These are phyloP conservation scores for Litocranius walleri DNA, from an alignment of 2,113 vertebrate species.

Conservation along the genomic window DNA sequence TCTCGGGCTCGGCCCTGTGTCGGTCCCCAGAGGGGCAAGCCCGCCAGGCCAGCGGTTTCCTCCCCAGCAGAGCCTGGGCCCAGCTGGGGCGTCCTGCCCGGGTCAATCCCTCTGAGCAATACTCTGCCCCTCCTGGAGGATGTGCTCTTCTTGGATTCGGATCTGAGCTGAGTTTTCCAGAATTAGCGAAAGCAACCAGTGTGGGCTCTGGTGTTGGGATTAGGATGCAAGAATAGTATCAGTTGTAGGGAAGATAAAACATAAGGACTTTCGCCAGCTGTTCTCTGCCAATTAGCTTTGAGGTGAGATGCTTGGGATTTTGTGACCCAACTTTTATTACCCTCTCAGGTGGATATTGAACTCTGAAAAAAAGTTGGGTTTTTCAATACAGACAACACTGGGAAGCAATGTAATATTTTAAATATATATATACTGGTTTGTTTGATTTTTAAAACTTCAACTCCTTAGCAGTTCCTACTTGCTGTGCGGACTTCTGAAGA, in stretches of 20 bases:
- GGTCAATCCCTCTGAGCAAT: not conserved
- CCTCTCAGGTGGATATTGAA: not conserved
- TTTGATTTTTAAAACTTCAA: not conserved
- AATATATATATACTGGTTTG: not conserved
- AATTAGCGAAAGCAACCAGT: not conserved
- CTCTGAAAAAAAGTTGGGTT: not conserved
- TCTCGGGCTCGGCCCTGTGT: not conserved
- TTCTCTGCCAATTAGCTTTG: not conserved
- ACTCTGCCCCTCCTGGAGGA: fast-evolving
- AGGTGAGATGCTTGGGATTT: not conserved
- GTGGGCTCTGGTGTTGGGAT: fast-evolving
- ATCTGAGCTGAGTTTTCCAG: not conserved
- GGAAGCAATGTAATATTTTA: not conserved
- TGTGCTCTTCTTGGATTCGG: fast-evolving
- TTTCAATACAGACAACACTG: not conserved
- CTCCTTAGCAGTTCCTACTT: not conserved
- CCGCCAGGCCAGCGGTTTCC: fast-evolving
- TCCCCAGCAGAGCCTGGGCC: not conserved
- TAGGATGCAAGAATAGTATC: not conserved
- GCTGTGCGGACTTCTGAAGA: not conserved
- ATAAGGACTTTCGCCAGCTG: not conserved
- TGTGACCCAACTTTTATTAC: not conserved
- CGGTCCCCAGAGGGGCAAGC: fast-evolving
- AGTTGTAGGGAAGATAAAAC: not conserved
- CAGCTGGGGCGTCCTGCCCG: fast-evolving